Base-by-base conservation (phyloP, 2,888 invertebrate species). In the Cerastis rubricosa region DNA sequence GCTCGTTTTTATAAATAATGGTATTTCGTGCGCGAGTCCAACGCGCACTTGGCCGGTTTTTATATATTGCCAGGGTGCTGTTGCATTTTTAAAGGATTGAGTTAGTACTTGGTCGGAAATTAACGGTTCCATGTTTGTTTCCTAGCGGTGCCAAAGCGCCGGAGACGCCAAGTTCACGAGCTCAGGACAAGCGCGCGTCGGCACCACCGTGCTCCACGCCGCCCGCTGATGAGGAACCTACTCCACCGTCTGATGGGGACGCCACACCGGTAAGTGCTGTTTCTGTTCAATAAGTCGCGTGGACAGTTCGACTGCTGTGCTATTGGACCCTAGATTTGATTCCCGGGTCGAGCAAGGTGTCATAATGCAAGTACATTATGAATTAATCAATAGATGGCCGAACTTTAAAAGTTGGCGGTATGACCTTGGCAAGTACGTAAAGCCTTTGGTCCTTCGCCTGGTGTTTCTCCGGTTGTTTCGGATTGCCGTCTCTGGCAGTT, bases 191-290 rank as follows among this genome's bases (percentile, higher is more conserved):
- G 88, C 94, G 95, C 0, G 91, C 94, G 2, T 95, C 96, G 0
- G 95, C 94, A 2, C 94, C 95, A 65, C 92, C 93, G 0, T 95
- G 95, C 87, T 84, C 92, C 67, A 95, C 96, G 17, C 95, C 96
- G 47, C 96, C 96, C 2, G 94, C 94, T 40, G 95, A 95, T 25
- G 96, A 95, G 5, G 96, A 96, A 3, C 90, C 91, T 0, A 63
- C 90, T 4, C 92, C 93, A 11, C 92, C 94, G 0, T 94, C 95
- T 1, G 96, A 96, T 74, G 96, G 96, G 0, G 96, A 96, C 67
- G 93, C 94, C n/a, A 96, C 96, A 1, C 96, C 96, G 90, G 96
- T 96, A 88, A 90, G 81, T 78, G 11, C 47, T 69, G 22, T 51
- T 43, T 51, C 17, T 17, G 8, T 45, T 29, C 9, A n/a, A 54